Conservation (phyloP, 1,140 invertebrate species). For the Papilio xuthus region DNA sequence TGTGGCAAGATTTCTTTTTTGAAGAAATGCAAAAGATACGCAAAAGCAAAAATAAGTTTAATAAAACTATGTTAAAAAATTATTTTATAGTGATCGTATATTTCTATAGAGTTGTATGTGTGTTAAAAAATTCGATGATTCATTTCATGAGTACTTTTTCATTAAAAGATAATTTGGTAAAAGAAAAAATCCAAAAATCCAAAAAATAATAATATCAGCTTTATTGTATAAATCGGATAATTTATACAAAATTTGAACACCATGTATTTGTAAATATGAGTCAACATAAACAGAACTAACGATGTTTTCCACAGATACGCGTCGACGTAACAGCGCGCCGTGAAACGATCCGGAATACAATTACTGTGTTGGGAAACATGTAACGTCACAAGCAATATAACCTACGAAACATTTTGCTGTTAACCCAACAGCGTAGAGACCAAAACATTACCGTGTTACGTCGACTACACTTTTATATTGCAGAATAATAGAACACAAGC, state of each 20-base stretch:
- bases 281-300: slow-evolving; percentile 17
- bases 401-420: not conserved
- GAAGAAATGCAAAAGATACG: too few relatives aligned
- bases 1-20: too few relatives aligned
- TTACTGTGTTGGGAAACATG: slow-evolving; percentile 15
- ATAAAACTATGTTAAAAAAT: too few relatives aligned
- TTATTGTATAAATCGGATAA: not conserved
- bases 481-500: not conserved
- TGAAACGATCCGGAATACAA: slow-evolving; percentile 28
- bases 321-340: not conserved
- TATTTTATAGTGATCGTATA: too few relatives aligned
- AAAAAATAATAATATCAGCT: not conserved
- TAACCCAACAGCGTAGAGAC: not conserved
- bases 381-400: slow-evolving; percentile 5
- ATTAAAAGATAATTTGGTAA: not conserved
- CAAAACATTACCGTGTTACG: not conserved
- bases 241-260: slow-evolving; percentile 10
- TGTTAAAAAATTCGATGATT: too few relatives aligned
- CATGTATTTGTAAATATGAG: slow-evolving; percentile 15
- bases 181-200: not conserved
- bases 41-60: too few relatives aligned
- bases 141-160: too few relatives aligned
- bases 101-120: too few relatives aligned
- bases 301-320: slow-evolving; percentile 30
- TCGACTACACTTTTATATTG: not conserved